These are phyloP conservation scores for Phallusia fumigata DNA, from an alignment of 23 tunicate species.

Conservation along the genomic window DNA sequence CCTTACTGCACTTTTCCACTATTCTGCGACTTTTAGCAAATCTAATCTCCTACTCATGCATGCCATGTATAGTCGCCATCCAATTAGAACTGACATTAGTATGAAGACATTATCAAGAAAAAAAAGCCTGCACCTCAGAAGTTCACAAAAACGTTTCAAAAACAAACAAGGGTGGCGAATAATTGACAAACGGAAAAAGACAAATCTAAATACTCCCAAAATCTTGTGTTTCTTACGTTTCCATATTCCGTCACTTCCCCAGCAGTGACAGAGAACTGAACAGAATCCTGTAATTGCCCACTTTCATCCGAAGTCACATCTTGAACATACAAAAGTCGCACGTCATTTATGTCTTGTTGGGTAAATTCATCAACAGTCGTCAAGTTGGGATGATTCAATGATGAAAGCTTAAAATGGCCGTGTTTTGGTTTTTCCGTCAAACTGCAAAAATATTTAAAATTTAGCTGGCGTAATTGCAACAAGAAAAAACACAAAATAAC, in stretches of 20 bases:
- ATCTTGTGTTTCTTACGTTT: slow-evolving; percentile 29
- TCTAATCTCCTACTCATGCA: too few relatives aligned
- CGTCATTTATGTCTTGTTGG: slow-evolving; percentile 47
- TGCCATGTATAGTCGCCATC: too few relatives aligned
- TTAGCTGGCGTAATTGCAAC: too few relatives aligned
- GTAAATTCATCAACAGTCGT: slow-evolving; percentile 41
- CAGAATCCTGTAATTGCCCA: slow-evolving; percentile 15
- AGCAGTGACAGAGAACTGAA: slow-evolving; percentile 41
- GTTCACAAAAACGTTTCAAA: too few relatives aligned
- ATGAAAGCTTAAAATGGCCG: slow-evolving; percentile 19
- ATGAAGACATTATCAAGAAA: too few relatives aligned
- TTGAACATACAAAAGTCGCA: slow-evolving; percentile 35
- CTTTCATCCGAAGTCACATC: slow-evolving; percentile 20
- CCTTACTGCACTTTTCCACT: too few relatives aligned
- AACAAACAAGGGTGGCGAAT: neutral
- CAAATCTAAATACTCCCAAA: neutral
- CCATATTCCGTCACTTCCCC: slow-evolving; percentile 35
- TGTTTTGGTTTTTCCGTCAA: slow-evolving; percentile 15
- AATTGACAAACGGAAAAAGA: neutral
- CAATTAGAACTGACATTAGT: too few relatives aligned
- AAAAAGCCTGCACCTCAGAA: too few relatives aligned
- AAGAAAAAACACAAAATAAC: too few relatives aligned
- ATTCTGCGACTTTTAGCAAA: too few relatives aligned
- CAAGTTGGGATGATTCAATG: neutral
- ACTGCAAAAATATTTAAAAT: too few relatives aligned